phyloP scores from a whole-genome alignment of 2,797 vertebrate species.

The Rhincodon typus region DNA sequence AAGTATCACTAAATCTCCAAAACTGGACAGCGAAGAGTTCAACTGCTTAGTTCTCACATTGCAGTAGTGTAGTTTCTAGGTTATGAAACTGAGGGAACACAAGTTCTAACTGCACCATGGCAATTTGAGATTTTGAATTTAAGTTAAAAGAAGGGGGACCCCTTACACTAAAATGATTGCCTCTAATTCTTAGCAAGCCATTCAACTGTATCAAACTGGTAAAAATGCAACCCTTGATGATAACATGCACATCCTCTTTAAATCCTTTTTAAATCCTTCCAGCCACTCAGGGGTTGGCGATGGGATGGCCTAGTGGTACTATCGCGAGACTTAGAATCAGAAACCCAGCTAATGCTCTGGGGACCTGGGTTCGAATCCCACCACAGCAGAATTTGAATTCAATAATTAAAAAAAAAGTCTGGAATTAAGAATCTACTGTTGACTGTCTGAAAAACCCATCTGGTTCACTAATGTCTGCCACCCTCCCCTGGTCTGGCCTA shows the following conservation, averaged over 20 bases:
- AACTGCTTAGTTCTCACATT: not conserved
- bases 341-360: too few species aligned
- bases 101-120: not conserved
- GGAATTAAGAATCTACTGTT: too few species aligned
- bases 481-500: too few species aligned
- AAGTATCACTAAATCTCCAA: not conserved
- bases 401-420: too few species aligned
- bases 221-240: not conserved
- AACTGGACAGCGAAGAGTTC: not conserved
- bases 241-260: not conserved
- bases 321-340: too few species aligned
- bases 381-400: too few species aligned
- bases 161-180: not conserved
- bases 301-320: too few species aligned
- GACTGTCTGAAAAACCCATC: too few species aligned
- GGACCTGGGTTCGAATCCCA: too few species aligned
- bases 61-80: not conserved
- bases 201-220: not conserved
- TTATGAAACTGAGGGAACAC: not conserved
- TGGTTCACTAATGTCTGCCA: too few species aligned
- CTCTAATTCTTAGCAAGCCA: too few species aligned
- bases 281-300: not conserved
- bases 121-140: not conserved
- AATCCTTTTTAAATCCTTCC: not conserved
- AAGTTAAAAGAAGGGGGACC: not conserved